Base-by-base conservation (phyloP, 2,888 invertebrate genomes). In the Auanema freiburgensis region DNA sequence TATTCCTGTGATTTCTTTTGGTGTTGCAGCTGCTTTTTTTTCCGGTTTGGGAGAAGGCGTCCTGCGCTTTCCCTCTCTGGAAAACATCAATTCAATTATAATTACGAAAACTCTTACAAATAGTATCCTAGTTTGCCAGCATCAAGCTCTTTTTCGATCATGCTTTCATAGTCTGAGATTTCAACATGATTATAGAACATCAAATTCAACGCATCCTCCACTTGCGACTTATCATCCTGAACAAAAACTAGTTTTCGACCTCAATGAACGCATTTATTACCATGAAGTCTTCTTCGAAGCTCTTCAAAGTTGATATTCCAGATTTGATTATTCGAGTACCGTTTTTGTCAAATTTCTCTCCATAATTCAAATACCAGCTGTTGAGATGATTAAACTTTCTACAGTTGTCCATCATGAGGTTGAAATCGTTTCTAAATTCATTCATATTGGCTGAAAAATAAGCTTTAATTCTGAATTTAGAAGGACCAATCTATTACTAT, bases 331-430 rank as follows among this genome's bases (percentile, higher is more conserved):
- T 16, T 43, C 5, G 52, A 11, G 16, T 18, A 40, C 46, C 55
- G 10, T 46, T 24, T 51, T 55, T 64, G 8, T 60, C 49, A 44
- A 65, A 71, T 11, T 52, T 63, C 40, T 57, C 63, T 10, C 71
- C 79, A 58, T 79, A 79, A 1, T 64, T 59, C 23, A 68, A 43
- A 61, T 63, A 81, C 44, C 59, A 71, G 12, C 44, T 42, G 64
- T 81, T 78, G 21, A 66, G 59, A 8, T 91, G 90, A 84, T 98
- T 98, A 84, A 97, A 98, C 0, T 91, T 91, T 79, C 93, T 88
- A 83, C 97, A 98, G 85, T 98, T 98, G 72, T 89, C 89, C 63
- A 96, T 91, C 91, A 98, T 96, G n/a, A 96, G 88, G 79, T 90
- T 89, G 84, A 97, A 96, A 86, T 98, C 97, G 0, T 87, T 87